phyloP scores from a whole-genome alignment of 2,797 vertebrate species.

The Moxostoma hubbsi region DNA sequence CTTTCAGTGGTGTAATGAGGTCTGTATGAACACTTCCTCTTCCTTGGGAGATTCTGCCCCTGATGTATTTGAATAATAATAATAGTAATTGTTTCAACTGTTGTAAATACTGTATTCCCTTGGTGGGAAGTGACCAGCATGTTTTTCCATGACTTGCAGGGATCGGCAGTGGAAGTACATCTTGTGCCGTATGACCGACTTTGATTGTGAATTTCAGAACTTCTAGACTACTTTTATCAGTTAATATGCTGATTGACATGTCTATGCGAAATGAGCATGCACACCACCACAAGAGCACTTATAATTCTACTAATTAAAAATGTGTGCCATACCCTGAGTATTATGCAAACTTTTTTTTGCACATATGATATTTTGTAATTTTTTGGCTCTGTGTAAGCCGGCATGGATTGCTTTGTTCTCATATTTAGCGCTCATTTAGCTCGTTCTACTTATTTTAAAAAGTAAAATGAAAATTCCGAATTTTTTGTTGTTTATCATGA shows the following conservation, averaged over 20 bases:
- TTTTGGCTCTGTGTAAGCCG: neutral
- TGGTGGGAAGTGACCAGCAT: neutral
- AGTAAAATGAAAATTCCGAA: neutral
- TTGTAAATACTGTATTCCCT: neutral
- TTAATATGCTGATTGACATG: neutral
- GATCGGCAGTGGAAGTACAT: constrained; percentile 99
- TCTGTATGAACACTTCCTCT: constrained; percentile 64
- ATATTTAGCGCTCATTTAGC: neutral
- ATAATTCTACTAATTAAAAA: constrained; percentile 2
- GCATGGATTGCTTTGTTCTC: neutral
- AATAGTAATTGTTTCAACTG: neutral
- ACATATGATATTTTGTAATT: neutral
- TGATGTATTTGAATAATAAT: constrained; percentile 1
- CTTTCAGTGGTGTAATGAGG: constrained; percentile 95
- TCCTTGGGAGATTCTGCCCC: constrained; percentile 5
- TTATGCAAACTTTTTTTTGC: too few relatives aligned
- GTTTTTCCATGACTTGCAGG: constrained; percentile 74
- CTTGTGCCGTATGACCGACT: constrained; percentile 95
- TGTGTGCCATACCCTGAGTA: neutral
- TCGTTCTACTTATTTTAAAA: constrained; percentile 4
- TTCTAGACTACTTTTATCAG: constrained; percentile 69
- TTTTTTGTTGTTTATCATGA: neutral
- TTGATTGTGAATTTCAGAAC: constrained; percentile 91
- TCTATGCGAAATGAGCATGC: neutral
- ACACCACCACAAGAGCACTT: neutral